Base-by-base conservation (phyloP, 2,113 vertebrate genomes). In the Genyomyrus donnyi region DNA sequence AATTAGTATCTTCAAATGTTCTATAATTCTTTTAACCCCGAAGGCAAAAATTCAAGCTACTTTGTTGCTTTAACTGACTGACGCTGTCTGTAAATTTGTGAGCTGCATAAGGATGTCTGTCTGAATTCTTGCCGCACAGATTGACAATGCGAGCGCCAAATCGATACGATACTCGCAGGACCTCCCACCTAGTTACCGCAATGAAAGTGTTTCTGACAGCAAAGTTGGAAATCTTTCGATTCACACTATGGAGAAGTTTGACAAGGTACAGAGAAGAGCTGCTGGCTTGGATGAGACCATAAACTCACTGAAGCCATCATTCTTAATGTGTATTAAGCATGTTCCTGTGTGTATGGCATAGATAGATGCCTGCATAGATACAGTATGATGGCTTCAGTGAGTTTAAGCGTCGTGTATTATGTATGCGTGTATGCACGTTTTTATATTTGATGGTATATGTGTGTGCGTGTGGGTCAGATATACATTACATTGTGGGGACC, bases 71-170 rank as follows among this genome's bases (percentile, higher is more conserved):
- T n/a, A n/a, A 39, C 13, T 80, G 58, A 66, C 58, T 66, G 58
- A 10, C n/a, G 9, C 24, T 62, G 58, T 66, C 58, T 66, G 58
- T 9, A n/a, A 66, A 27, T 77, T 0, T 77, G 70, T 39, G 39
- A 21, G 9, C 15, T 48, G 46, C 24, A 31, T 58, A 46, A 62
- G 49, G 42, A 21, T 62, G 21, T 45, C 19, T 35, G 2, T 19
- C n/a, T 45, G 35, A 62, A 49, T 11, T 4, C 24, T 53, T 50
- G 84, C 85, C n/a, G 93, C 93, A 21, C 88, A 99, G 98, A 98
- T 99, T 94, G 96, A 96, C 48, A 97, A 98, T n/a, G 97, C 97
- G 92, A 96, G 95, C 2, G 93, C 94, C 87, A 97, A 96, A 53
- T 95, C 95, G 0, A 94, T 95, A 52, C 88, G 93, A 39, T 90